These are phyloP conservation scores for Todiramphus saurophagus DNA, from an alignment of 2,113 vertebrate genomes.

Conservation along the genomic window DNA sequence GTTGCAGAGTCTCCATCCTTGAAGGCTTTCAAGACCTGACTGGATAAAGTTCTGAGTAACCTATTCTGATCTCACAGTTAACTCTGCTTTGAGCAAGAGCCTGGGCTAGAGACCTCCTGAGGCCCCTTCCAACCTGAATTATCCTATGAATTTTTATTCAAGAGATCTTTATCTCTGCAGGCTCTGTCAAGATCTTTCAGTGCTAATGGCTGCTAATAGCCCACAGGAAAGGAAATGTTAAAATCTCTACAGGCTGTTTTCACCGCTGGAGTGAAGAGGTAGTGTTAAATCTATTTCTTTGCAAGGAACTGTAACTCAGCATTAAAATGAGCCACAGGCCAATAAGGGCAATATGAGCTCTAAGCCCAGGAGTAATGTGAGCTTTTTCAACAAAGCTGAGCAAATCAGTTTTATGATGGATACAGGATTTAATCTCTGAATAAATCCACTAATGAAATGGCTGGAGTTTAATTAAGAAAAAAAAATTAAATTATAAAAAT, in stretches of 20 bases:
- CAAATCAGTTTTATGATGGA: not conserved
- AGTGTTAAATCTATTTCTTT: conserved; percentile 5
- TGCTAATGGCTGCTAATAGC: not conserved
- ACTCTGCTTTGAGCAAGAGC: not conserved
- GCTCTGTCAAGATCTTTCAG: conserved; percentile 11
- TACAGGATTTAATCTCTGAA: not conserved
- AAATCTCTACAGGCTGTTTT: not conserved
- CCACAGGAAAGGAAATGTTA: conserved; percentile 10
- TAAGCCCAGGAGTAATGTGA: not conserved
- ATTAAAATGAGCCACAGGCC: conserved; percentile 8
- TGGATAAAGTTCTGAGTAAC: not conserved
- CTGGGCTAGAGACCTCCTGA: not conserved
- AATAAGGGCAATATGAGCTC: not conserved
- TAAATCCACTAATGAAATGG: not conserved
- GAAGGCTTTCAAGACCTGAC: not conserved
- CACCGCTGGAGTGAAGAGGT: not conserved
- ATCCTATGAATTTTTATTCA: not conserved
- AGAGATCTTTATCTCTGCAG: not conserved
- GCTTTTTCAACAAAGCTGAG: not conserved
- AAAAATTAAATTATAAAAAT: not conserved
- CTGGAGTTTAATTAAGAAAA: not conserved
- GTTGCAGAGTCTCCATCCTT: not conserved
- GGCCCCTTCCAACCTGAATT: not conserved
- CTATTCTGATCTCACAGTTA: not conserved
- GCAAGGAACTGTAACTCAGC: not conserved